These are phyloP conservation scores for Ectemnius lituratus DNA, from an alignment of 2,888 invertebrate genomes.

Conservation along the genomic window DNA sequence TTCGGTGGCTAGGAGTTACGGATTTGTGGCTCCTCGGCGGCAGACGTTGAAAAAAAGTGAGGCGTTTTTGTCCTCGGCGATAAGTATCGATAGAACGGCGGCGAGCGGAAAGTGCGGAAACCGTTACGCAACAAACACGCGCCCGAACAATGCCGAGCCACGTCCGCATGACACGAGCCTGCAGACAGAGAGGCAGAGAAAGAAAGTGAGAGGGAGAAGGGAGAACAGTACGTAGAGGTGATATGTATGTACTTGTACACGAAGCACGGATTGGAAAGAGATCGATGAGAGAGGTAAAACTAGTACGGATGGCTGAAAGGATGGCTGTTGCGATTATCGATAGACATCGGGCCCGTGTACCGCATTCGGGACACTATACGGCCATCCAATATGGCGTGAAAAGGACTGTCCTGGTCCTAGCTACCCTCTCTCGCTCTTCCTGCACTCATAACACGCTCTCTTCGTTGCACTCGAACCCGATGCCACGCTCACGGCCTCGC, in stretches of 20 bases:
- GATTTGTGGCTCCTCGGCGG: constrained; percentile 39
- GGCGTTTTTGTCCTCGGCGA: constrained; percentile 34
- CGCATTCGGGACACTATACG: constrained; percentile 58
- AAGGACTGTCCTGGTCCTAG: constrained; percentile 53
- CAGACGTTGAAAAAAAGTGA: constrained; percentile 19
- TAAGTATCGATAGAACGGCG: constrained; percentile 38
- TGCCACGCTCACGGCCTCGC: constrained; percentile 57
- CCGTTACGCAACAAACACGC: constrained; percentile 50
- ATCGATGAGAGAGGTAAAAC: constrained; percentile 34
- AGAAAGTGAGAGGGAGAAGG: not conserved
- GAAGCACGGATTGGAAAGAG: not conserved
- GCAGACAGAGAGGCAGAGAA: not conserved
- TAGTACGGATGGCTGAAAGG: constrained; percentile 46
- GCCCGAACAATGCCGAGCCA: constrained; percentile 42
- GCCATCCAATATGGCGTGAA: constrained; percentile 65
- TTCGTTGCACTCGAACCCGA: constrained; percentile 54
- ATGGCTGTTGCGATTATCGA: constrained; percentile 69
- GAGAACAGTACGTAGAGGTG: not conserved
- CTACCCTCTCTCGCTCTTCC: constrained; percentile 33
- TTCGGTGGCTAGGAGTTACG: constrained; percentile 30
- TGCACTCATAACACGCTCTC: constrained; percentile 39
- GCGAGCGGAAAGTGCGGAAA: constrained; percentile 41
- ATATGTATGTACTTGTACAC: too few relatives aligned
- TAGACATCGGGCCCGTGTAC: constrained; percentile 66
- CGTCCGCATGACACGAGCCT: constrained; percentile 12